Conservation (phyloP, 2,888 invertebrate genomes). For the Tetramorium bicarinatum region DNA sequence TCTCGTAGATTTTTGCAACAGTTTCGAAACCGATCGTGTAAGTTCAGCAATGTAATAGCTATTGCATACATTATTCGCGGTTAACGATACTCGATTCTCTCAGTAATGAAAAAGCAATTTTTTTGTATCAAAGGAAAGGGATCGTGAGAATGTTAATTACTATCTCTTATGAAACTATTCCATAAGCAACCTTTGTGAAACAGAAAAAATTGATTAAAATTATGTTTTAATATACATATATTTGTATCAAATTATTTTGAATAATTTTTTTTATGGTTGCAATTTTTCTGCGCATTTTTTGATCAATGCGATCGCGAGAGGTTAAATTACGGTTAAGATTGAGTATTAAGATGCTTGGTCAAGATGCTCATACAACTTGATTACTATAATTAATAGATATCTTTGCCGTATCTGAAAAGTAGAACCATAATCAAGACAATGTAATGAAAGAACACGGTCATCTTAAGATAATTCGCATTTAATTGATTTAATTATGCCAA, state of each 20-base stretch:
- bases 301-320: background rate
- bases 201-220: background rate
- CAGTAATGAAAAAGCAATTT: background rate
- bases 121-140: background rate
- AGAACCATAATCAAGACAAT: background rate
- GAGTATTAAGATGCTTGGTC: slow-evolving; percentile 17
- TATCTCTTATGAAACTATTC: background rate
- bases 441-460: background rate
- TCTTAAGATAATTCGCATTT: background rate
- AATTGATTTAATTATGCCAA: too few relatives aligned
- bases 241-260: background rate
- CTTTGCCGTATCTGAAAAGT: background rate
- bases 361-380: background rate
- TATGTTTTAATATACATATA: background rate
- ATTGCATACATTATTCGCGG: slow-evolving; percentile 11
- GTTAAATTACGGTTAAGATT: slow-evolving; percentile 10
- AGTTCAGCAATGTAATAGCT: slow-evolving; percentile 17
- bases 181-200: slow-evolving; percentile 9
- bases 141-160: slow-evolving; percentile 18
- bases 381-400: slow-evolving; percentile 25
- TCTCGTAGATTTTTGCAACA: background rate
- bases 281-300: background rate
- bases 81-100: slow-evolving; percentile 8
- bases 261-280: background rate
- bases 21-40: background rate